These are phyloP conservation scores for Crepidodera aurea DNA, from an alignment of 2,888 invertebrate species.

Conservation along the genomic window DNA sequence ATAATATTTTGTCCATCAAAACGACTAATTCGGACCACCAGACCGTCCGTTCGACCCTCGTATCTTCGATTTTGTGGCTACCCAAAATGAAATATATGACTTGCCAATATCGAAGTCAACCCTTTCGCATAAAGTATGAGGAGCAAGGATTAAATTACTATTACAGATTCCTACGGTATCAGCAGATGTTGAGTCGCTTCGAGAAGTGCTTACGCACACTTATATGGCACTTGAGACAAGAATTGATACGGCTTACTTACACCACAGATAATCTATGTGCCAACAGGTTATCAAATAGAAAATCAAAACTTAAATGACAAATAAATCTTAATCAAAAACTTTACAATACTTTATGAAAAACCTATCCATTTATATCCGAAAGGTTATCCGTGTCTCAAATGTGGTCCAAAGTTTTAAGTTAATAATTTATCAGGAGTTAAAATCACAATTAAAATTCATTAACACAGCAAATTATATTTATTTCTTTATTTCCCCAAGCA, in stretches of 20 bases:
- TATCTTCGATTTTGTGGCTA: slow-evolving; percentile 10
- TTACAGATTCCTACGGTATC: slow-evolving; percentile 34
- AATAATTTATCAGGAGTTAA: too few species aligned
- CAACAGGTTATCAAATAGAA: neutral
- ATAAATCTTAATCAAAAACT: too few species aligned
- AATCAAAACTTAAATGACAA: too few species aligned
- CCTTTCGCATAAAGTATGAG: slow-evolving; percentile 24
- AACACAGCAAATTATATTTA: too few species aligned
- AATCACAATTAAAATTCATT: too few species aligned
- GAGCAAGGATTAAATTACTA: slow-evolving; percentile 34
- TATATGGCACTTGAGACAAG: slow-evolving; percentile 32
- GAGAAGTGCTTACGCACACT: slow-evolving; percentile 36
- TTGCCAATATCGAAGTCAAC: slow-evolving; percentile 27
- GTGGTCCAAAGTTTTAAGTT: too few species aligned
- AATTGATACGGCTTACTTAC: slow-evolving; percentile 33
- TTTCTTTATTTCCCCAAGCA: too few species aligned
- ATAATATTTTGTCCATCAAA: slow-evolving; percentile 4
- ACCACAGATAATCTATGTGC: neutral
- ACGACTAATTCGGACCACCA: neutral
- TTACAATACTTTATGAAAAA: too few species aligned
- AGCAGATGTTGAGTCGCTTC: slow-evolving; percentile 36
- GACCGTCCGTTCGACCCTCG: neutral
- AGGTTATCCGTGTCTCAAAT: too few species aligned
- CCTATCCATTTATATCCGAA: too few species aligned
- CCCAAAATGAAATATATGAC: slow-evolving; percentile 24